These are phyloP conservation scores for Lethenteron reissneri DNA, from an alignment of 2,113 vertebrate genomes.

Conservation along the genomic window DNA sequence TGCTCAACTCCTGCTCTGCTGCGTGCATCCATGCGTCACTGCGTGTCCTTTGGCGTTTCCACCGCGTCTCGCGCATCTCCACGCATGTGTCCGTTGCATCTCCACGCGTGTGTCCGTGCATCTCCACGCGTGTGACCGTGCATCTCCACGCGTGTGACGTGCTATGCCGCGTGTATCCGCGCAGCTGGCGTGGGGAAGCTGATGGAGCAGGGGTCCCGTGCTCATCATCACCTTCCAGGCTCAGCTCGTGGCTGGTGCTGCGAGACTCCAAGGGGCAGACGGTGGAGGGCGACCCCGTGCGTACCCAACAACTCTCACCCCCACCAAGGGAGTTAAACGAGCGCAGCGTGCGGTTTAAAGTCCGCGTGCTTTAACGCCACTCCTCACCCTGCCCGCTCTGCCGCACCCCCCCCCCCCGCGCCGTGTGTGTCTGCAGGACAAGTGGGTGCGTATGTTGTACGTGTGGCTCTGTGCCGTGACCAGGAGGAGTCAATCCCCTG, in stretches of 20 bases:
- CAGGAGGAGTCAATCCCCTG: constrained; percentile 83
- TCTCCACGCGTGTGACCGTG: neutral
- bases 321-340: too few relatives aligned
- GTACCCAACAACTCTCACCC: constrained; percentile 15
- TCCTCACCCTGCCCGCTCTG: neutral
- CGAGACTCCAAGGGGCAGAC: constrained; percentile 53
- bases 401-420: neutral
- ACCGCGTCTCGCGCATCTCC: neutral
- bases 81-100: neutral
- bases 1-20: too few relatives aligned
- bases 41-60: too few relatives aligned
- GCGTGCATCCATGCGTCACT: too few relatives aligned
- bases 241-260: constrained; percentile 69
- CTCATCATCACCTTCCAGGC: constrained; percentile 91
- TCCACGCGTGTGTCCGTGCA: neutral
- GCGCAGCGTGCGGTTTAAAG: too few relatives aligned
- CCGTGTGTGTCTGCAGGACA: constrained; percentile 33
- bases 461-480: constrained; percentile 85
- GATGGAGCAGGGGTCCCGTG: constrained; percentile 92
- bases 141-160: neutral
- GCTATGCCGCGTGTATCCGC: neutral
- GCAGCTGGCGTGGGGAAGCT: constrained; percentile 90
- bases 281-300: constrained; percentile 76
- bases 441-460: constrained; percentile 71
- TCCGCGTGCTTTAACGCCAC: too few relatives aligned